These are phyloP conservation scores for Macropodus opercularis DNA, from an alignment of 2,797 vertebrate species.

Conservation along the genomic window DNA sequence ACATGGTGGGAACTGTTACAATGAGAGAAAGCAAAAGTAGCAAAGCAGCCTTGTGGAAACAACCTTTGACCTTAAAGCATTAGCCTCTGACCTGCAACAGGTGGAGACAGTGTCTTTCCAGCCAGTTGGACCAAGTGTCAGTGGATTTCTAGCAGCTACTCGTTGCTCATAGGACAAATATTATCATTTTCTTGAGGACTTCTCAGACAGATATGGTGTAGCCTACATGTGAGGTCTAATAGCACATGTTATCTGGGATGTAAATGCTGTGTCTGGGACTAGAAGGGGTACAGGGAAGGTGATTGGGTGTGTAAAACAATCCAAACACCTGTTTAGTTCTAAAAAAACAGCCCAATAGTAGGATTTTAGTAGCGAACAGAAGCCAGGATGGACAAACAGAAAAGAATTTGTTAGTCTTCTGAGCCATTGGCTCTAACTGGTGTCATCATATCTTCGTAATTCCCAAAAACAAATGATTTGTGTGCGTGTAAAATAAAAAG, in stretches of 20 bases:
- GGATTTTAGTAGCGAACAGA: slow-evolving; percentile 24
- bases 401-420: slow-evolving; percentile 27
- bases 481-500: neutral
- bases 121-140: slow-evolving; percentile 66
- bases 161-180: slow-evolving; percentile 79
- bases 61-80: slow-evolving; percentile 82
- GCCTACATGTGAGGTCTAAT: slow-evolving; percentile 81
- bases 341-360: slow-evolving; percentile 26
- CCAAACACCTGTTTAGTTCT: slow-evolving; percentile 79
- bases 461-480: neutral
- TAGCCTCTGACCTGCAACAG: slow-evolving; percentile 84
- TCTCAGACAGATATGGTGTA: slow-evolving; percentile 71
- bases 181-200: slow-evolving; percentile 80
- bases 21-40: slow-evolving; percentile 75
- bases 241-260: slow-evolving; percentile 73
- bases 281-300: slow-evolving; percentile 58
- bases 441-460: no score
- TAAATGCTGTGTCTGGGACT: slow-evolving; percentile 79
- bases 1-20: slow-evolving; percentile 68
- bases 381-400: slow-evolving; percentile 6
- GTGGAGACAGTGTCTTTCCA: slow-evolving; percentile 82
- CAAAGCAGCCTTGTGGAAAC: slow-evolving; percentile 75
- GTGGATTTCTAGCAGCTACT: slow-evolving; percentile 65
- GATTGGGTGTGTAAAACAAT: slow-evolving; percentile 69
- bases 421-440: slow-evolving; percentile 4